Evolutionary conservation across 92 coral and sea anemone species (phyloP).

Genomic region (Parazoanthus swiftii): DNA sequence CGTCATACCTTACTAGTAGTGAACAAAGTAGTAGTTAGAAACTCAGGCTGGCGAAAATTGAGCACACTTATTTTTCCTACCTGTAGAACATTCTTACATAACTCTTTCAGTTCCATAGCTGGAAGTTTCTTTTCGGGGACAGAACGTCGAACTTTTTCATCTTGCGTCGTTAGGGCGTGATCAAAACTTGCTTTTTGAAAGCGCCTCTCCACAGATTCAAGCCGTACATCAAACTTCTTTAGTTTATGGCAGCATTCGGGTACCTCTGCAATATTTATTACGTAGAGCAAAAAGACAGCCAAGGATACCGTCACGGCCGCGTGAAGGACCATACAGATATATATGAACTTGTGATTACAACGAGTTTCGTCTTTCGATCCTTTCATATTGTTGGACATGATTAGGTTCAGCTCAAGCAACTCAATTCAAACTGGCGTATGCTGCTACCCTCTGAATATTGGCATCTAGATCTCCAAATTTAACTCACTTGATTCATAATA

Average conservation of each 20-base stretch:
- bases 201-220: neutral
- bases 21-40: too few relatives aligned
- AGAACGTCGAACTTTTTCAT: slow-evolving; percentile 16
- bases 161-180: neutral
- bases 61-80: neutral
- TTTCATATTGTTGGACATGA: neutral
- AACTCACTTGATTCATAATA: neutral
- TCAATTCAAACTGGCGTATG: neutral
- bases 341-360: neutral
- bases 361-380: neutral
- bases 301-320: neutral
- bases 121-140: neutral
- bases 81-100: neutral
- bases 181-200: neutral
- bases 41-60: too few relatives aligned
- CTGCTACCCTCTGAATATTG: neutral
- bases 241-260: slow-evolving; percentile 14
- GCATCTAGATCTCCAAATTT: neutral
- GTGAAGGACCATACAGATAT: neutral
- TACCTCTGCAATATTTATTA: neutral
- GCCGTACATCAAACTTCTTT: neutral
- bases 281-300: neutral
- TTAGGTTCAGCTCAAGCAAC: neutral
- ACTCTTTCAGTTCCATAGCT: neutral
- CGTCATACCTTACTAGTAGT: too few relatives aligned